These are phyloP conservation scores for Camponotus vicinus DNA, from an alignment of 1,140 invertebrate genomes.

Conservation along the genomic window DNA sequence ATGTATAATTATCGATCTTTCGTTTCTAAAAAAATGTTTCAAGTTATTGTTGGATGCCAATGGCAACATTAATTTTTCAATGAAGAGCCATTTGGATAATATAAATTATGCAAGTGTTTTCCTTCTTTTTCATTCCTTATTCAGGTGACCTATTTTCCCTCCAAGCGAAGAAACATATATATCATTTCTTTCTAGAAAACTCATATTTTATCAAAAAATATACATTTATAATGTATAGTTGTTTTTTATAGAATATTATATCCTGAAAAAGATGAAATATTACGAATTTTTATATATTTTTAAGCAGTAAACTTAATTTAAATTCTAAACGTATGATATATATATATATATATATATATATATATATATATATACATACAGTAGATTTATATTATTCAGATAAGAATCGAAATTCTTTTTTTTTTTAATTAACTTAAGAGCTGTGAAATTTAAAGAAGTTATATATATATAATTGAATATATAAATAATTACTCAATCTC, in stretches of 20 bases:
- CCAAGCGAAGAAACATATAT: conserved; percentile 10
- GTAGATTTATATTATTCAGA: background rate
- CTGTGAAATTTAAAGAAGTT: background rate
- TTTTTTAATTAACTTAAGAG: background rate
- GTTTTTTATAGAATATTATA: background rate
- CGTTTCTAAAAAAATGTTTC: background rate
- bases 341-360: no score
- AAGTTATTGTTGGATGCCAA: background rate
- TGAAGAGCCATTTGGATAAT: background rate
- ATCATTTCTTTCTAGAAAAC: conserved; percentile 22
- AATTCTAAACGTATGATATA: background rate
- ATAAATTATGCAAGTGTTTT: conserved; percentile 21
- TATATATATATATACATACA: background rate
- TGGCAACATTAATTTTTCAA: conserved; percentile 22
- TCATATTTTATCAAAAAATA: conserved; percentile 13
- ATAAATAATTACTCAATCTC: background rate
- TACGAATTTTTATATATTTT: conserved; percentile 11
- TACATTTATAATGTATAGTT: background rate
- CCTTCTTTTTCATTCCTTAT: conserved; percentile 17
- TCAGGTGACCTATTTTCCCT: background rate
- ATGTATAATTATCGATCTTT: background rate
- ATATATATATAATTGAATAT: background rate
- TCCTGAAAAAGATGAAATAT: background rate
- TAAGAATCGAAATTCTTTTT: background rate
- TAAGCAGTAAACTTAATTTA: conserved; percentile 10